These are phyloP conservation scores for Diarsia brunnea DNA, from an alignment of 2,888 invertebrate genomes.

Conservation along the genomic window DNA sequence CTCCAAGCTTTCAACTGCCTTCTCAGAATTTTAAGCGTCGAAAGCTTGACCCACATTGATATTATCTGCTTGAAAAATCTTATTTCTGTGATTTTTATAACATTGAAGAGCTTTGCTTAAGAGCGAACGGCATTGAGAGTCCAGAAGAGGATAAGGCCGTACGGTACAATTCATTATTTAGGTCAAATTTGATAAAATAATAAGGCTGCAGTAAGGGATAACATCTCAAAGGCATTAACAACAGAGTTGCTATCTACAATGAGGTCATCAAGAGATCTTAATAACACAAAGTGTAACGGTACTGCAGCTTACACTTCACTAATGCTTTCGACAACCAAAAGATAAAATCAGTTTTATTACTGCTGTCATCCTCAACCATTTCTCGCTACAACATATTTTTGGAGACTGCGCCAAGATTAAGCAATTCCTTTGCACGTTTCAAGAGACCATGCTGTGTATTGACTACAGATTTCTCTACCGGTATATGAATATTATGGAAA, in stretches of 20 bases:
- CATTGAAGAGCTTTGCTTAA: conserved; percentile 3
- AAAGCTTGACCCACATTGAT: conserved; percentile 66
- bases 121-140: background rate
- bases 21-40: conserved; percentile 63
- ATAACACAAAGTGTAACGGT: conserved; percentile 55
- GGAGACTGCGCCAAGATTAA: conserved; percentile 37
- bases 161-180: background rate
- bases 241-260: conserved; percentile 25
- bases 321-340: conserved; percentile 46
- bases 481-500: conserved; percentile 77
- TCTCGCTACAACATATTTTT: conserved; percentile 58
- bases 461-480: conserved; percentile 57
- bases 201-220: conserved; percentile 25
- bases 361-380: conserved; percentile 40
- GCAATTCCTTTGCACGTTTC: conserved; percentile 36
- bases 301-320: conserved; percentile 35
- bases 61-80: conserved; percentile 40
- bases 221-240: conserved; percentile 21
- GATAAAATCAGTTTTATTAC: conserved; percentile 54
- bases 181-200: background rate
- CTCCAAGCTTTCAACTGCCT: conserved; percentile 67
- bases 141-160: background rate
- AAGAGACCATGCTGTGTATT: conserved; percentile 8
- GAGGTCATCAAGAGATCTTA: conserved; percentile 57
- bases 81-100: background rate